Conservation (phyloP, 2,888 invertebrate genomes). For the Trichacis sp. region DNA sequence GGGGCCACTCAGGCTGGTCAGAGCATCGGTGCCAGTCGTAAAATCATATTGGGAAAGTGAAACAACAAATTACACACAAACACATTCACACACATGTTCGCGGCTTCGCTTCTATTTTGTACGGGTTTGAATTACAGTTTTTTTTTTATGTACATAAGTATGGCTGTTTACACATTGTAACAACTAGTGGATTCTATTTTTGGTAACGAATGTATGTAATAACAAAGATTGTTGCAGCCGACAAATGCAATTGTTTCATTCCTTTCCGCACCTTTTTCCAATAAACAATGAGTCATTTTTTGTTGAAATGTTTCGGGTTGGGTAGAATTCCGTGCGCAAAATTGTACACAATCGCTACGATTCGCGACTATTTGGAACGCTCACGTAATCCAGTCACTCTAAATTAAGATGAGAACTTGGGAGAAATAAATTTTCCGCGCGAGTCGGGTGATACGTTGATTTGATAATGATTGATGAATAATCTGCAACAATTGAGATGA, state of each 20-base stretch:
- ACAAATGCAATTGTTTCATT: too few species aligned
- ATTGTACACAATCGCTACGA: conserved; percentile 5
- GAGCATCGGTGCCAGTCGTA: conserved; percentile 90
- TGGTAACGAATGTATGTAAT: neutral
- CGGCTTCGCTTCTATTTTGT: too few species aligned
- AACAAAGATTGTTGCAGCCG: neutral
- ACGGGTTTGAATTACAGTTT: too few species aligned
- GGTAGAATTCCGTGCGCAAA: neutral
- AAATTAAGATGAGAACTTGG: neutral
- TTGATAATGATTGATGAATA: too few species aligned
- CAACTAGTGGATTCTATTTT: neutral
- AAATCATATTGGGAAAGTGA: conserved; percentile 90
- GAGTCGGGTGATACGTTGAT: too few species aligned
- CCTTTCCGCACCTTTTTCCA: too few species aligned
- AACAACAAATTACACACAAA: conserved; percentile 52
- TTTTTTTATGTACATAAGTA: too few species aligned
- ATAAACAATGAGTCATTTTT: neutral
- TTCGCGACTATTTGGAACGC: conserved; percentile 9
- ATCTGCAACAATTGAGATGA: too few species aligned
- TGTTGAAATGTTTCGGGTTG: neutral
- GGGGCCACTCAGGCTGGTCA: conserved; percentile 93
- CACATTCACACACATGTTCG: too few species aligned
- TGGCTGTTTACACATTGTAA: too few species aligned
- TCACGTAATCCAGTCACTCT: conserved; percentile 8
- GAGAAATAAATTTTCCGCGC: neutral